phyloP scores from a whole-genome alignment of 2,113 vertebrate genomes.

The Aptenodytes forsteri region DNA sequence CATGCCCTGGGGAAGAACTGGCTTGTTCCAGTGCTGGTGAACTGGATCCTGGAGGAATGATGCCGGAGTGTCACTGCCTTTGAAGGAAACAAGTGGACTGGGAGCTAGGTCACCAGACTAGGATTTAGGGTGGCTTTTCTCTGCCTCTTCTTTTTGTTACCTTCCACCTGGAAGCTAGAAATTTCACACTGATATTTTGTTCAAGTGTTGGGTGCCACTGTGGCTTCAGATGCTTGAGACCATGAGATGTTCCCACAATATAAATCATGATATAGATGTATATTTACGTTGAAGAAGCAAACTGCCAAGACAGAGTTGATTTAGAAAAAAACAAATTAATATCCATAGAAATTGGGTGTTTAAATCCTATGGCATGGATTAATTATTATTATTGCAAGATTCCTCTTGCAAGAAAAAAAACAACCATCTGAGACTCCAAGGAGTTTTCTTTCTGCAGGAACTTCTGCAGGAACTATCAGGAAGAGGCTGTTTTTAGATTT shows the following conservation, averaged over 20 bases:
- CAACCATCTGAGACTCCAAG: background rate
- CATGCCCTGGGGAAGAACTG: background rate
- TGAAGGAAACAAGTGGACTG: background rate
- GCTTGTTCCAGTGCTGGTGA: background rate
- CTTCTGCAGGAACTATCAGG: background rate
- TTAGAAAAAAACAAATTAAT: background rate
- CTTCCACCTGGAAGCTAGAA: background rate
- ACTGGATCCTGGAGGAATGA: background rate
- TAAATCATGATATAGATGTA: background rate
- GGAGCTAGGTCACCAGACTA: too few relatives aligned
- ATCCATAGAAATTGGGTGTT: background rate
- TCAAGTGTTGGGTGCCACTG: background rate
- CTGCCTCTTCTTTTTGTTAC: background rate
- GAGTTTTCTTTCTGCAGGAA: background rate
- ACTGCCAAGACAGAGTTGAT: background rate
- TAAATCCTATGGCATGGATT: background rate
- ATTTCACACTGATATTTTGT: background rate
- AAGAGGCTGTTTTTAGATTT: background rate
- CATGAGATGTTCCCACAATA: background rate
- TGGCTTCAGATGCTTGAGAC: background rate
- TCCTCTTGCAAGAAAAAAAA: background rate
- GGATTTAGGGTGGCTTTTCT: background rate
- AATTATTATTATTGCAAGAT: background rate
- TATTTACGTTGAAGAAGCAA: background rate
- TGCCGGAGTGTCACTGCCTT: background rate